phyloP scores from a whole-genome alignment of 1,140 invertebrate species.

The Trichogramma pretiosum region DNA sequence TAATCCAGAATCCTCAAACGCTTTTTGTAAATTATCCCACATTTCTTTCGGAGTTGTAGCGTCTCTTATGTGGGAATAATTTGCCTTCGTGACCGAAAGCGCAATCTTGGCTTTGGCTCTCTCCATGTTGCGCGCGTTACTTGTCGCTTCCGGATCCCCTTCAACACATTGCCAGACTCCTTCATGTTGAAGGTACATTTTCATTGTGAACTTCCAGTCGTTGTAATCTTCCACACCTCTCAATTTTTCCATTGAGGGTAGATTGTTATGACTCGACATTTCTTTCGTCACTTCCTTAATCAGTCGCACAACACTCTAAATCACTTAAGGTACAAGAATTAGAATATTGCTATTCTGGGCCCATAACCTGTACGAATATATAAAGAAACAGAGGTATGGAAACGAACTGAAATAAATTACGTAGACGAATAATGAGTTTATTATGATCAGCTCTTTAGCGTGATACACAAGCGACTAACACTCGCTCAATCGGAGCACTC shows the following conservation, averaged over 20 bases:
- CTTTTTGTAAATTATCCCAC: neutral
- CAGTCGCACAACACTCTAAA: no score
- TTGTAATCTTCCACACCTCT: constrained; percentile 27
- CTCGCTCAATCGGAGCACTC: no score
- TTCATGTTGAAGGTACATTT: constrained; percentile 28
- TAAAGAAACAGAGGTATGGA: no score
- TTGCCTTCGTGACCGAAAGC: neutral
- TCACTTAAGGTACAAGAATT: no score
- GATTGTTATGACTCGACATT: no score
- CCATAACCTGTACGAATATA: no score
- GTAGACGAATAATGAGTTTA: no score
- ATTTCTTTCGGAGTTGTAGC: neutral
- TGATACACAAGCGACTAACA: no score
- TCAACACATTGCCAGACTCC: constrained; percentile 24
- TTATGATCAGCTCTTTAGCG: no score
- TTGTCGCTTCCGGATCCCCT: constrained; percentile 7
- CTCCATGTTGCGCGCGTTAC: neutral
- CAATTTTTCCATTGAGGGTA: constrained; percentile 23
- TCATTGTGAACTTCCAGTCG: constrained; percentile 29
- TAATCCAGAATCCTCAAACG: neutral
- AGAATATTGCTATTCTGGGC: no score
- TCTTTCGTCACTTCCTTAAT: no score
- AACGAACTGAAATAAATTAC: no score
- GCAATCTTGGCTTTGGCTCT: neutral
- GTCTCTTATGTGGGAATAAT: neutral